phyloP scores from a whole-genome alignment of 2,797 vertebrate species.

The Anguilla anguilla region DNA sequence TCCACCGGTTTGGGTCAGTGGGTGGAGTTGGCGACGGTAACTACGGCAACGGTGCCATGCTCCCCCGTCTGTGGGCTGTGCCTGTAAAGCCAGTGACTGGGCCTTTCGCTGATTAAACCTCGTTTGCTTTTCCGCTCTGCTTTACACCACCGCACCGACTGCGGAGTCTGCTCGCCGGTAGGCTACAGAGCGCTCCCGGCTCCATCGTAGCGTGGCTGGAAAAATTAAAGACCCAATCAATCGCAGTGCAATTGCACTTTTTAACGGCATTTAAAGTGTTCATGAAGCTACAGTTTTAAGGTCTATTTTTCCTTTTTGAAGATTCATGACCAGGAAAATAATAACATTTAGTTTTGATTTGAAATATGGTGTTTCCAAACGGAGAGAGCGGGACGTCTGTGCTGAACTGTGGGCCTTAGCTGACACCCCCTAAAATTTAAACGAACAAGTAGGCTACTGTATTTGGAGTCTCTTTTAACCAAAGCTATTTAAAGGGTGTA shows the following conservation, averaged over 20 bases:
- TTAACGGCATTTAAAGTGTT: not conserved
- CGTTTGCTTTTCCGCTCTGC: not conserved
- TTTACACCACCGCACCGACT: not conserved
- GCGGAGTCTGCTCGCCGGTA: not conserved
- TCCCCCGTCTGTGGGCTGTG: conserved; percentile 24
- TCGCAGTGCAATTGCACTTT: not conserved
- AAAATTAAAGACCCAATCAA: conserved; percentile 1
- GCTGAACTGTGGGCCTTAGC: no score
- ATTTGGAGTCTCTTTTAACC: no score
- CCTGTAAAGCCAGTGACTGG: not conserved
- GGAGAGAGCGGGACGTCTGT: no score
- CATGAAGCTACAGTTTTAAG: not conserved
- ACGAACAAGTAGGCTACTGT: no score
- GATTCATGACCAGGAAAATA: not conserved
- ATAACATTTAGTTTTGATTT: not conserved
- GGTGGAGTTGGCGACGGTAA: conserved; percentile 49
- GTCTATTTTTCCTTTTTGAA: not conserved
- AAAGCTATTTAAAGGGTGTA: no score
- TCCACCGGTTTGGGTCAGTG: conserved; percentile 40
- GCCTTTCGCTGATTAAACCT: not conserved
- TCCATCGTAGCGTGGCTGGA: not conserved
- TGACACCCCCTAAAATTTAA: no score
- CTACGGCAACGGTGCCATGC: conserved; percentile 45
- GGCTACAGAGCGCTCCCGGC: not conserved
- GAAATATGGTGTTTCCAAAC: no score